Evolutionary conservation across 2,797 vertebrate species (phyloP).

Genomic region (Neosilurus hyrtlii): DNA sequence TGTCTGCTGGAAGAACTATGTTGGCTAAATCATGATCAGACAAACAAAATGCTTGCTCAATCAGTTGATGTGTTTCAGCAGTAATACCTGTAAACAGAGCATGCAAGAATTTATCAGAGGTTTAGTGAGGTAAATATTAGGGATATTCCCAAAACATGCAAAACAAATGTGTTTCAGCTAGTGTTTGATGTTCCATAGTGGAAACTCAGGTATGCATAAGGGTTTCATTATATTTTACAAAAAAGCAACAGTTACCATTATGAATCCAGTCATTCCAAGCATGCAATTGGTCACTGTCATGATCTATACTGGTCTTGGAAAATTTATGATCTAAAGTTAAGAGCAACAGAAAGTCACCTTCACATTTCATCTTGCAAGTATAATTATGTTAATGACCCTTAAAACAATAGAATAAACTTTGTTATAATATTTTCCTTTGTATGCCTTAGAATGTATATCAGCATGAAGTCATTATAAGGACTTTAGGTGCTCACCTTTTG

Average conservation of each 20-base stretch:
- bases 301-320: conserved; percentile 50
- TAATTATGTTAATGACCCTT: not conserved
- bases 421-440: not conserved
- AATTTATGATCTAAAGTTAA: conserved; percentile 20
- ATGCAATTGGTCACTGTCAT: conserved; percentile 57
- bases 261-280: conserved; percentile 68
- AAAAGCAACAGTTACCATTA: conserved; percentile 56
- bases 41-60: conserved; percentile 67
- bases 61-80: conserved; percentile 62
- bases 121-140: not conserved
- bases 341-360: conserved; percentile 10
- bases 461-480: not conserved
- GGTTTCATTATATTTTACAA: not conserved
- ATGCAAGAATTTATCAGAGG: not conserved
- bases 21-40: conserved; percentile 52
- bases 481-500: conserved; percentile 61
- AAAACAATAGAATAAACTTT: not conserved
- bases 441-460: not conserved
- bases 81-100: conserved; percentile 59
- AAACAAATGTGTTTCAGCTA: not conserved
- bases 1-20: conserved; percentile 33
- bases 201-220: not conserved
- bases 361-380: not conserved
- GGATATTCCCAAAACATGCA: not conserved
- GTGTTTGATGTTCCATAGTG: not conserved